Evolutionary conservation across 2,113 vertebrate species (phyloP).

Genomic region (Bubo scandiacus): DNA sequence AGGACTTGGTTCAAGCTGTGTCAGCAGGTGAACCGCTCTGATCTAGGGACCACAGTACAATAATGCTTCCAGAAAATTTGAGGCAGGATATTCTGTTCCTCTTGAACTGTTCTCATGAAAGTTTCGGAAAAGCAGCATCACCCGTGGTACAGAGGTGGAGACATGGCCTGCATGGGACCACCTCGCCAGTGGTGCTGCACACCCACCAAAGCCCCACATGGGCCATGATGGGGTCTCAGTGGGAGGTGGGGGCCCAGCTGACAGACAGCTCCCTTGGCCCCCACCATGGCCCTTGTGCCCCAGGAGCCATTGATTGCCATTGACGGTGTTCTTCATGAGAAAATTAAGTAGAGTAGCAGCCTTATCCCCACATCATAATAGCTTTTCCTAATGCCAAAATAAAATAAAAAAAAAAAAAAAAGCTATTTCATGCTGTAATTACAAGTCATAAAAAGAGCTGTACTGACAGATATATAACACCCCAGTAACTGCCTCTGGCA

Average conservation of each 20-base stretch:
- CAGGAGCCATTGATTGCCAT: not conserved
- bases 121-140: not conserved
- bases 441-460: not conserved
- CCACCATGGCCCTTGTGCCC: not conserved
- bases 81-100: not conserved
- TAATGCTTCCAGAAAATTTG: not conserved
- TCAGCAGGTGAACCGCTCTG: not conserved
- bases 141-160: not conserved
- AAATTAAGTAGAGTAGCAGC: not conserved
- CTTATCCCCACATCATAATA: not conserved
- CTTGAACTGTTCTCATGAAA: not conserved
- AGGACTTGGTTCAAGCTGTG: not conserved
- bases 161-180: not conserved
- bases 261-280: not conserved
- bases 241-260: not conserved
- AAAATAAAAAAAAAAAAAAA: not conserved
- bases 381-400: not conserved
- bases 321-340: not conserved
- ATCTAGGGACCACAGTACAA: not conserved
- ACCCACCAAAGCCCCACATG: fast-evolving
- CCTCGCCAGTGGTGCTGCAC: not conserved
- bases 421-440: not conserved
- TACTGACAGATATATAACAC: not conserved
- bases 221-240: fast-evolving
- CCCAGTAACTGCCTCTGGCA: not conserved